A percentile compares a stretch with the other conserved stretches of the same genome.
phyloP scores from a whole-genome alignment of 2,113 vertebrate species.

The Pithys albifrons region DNA sequence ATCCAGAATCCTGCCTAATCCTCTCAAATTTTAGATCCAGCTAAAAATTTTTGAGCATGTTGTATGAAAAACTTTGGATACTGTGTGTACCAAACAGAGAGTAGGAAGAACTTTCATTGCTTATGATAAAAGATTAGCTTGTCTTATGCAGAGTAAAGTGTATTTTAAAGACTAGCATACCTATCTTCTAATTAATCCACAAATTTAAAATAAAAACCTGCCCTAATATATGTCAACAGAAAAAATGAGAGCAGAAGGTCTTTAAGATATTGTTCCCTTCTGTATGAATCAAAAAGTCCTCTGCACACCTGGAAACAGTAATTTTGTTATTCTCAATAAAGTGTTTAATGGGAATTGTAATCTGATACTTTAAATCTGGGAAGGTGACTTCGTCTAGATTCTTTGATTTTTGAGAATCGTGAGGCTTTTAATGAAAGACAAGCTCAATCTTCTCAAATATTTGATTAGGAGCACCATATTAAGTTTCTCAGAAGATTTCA shows the following conservation, averaged over 20 bases:
- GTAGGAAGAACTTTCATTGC: rapidly evolving
- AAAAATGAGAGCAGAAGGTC: not conserved
- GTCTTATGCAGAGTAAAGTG: not conserved
- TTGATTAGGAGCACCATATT: not conserved
- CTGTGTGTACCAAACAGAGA: not conserved
- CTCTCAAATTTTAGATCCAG: not conserved
- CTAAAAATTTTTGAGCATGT: not conserved
- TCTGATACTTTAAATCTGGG: not conserved
- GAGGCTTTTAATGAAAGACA: not conserved
- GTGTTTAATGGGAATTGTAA: not conserved
- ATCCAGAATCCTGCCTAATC: not conserved
- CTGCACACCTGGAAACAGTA: not conserved
- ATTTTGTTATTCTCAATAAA: not conserved
- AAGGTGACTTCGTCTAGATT: not conserved
- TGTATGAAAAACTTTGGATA: not conserved
- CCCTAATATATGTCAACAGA: not conserved
- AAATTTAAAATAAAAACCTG: not conserved
- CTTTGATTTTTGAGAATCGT: not conserved
- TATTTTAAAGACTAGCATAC: not conserved
- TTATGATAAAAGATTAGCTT: not conserved
- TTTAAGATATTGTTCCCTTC: not conserved
- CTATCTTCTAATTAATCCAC: not conserved
- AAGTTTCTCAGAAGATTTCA: not conserved
- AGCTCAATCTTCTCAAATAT: not conserved
- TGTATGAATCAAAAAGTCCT: not conserved